Percentiles rank a stretch among this genome's conserved stretches.
These are phyloP conservation scores for Limnephilus lunatus DNA, from an alignment of 2,888 invertebrate species.

Conservation along the genomic window DNA sequence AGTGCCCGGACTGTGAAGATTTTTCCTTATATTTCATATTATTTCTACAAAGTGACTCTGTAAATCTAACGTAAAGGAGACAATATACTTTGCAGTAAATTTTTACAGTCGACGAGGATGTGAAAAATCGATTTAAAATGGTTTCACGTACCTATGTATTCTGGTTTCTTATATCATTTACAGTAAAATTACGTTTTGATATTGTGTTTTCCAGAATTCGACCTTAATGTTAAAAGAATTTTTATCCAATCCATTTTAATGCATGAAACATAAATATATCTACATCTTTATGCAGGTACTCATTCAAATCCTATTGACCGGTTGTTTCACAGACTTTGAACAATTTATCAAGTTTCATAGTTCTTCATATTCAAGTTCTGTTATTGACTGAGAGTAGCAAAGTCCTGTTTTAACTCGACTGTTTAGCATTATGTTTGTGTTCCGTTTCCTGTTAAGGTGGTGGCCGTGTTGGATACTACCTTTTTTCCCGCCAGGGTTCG, in stretches of 20 bases:
- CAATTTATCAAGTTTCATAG: no score
- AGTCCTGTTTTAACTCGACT: no score
- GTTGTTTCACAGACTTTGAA: no score
- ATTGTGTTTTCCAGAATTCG: neutral
- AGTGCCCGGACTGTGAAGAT: constrained; percentile 14
- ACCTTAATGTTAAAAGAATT: neutral
- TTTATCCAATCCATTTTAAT: neutral
- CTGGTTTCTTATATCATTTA: neutral
- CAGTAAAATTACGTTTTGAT: neutral
- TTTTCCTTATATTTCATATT: constrained; percentile 29
- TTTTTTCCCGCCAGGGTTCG: no score
- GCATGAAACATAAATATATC: neutral
- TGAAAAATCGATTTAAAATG: neutral
- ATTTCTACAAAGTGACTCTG: constrained; percentile 16
- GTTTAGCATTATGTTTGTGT: no score
- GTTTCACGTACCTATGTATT: neutral
- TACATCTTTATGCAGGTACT: no score
- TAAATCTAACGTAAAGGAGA: neutral
- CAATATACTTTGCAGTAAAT: neutral
- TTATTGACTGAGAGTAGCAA: no score
- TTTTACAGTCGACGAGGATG: neutral
- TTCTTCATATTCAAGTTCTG: no score
- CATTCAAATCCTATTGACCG: no score
- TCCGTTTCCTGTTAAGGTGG: no score
- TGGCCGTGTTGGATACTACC: no score